Conservation (phyloP, 2,888 invertebrate species). For the Phasia obesa region DNA sequence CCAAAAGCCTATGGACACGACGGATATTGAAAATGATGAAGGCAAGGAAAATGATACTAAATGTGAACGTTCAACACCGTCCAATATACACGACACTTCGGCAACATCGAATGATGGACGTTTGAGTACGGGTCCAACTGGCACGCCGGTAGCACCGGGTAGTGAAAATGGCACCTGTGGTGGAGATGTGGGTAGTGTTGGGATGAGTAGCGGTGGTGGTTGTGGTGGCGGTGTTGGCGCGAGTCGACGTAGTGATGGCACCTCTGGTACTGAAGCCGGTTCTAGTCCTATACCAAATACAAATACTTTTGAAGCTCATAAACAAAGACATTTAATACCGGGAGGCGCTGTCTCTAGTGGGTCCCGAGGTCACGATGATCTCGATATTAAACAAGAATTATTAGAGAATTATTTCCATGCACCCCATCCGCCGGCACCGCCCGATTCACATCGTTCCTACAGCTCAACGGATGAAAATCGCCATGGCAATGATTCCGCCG, state of each 20-base stretch:
- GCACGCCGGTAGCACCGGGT: conserved; percentile 47
- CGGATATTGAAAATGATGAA: conserved; percentile 76
- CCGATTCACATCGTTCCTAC: conserved; percentile 80
- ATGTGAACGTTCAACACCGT: conserved; percentile 76
- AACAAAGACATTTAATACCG: conserved; percentile 74
- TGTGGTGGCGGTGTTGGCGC: conserved; percentile 37
- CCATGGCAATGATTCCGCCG: conserved; percentile 71
- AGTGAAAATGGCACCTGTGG: conserved; percentile 64
- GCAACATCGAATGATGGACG: conserved; percentile 65
- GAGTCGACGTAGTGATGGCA: conserved; percentile 57
- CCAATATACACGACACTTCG: conserved; percentile 63
- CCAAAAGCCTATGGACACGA: conserved; percentile 79
- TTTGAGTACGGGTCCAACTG: conserved; percentile 59
- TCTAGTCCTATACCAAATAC: conserved; percentile 80
- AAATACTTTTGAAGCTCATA: conserved; percentile 78
- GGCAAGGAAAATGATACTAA: conserved; percentile 75
- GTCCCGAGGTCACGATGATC: conserved; percentile 75
- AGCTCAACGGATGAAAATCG: conserved; percentile 80
- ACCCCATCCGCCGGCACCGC: conserved; percentile 77
- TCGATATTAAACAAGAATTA: conserved; percentile 80
- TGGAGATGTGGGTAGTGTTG: conserved; percentile 41
- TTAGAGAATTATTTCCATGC: conserved; percentile 79
- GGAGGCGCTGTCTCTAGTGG: conserved; percentile 70
- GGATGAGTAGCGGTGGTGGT: conserved; percentile 43
- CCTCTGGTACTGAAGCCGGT: conserved; percentile 72